These are phyloP conservation scores for Parnassius orleans DNA, from an alignment of 2,888 invertebrate genomes.

Conservation along the genomic window DNA sequence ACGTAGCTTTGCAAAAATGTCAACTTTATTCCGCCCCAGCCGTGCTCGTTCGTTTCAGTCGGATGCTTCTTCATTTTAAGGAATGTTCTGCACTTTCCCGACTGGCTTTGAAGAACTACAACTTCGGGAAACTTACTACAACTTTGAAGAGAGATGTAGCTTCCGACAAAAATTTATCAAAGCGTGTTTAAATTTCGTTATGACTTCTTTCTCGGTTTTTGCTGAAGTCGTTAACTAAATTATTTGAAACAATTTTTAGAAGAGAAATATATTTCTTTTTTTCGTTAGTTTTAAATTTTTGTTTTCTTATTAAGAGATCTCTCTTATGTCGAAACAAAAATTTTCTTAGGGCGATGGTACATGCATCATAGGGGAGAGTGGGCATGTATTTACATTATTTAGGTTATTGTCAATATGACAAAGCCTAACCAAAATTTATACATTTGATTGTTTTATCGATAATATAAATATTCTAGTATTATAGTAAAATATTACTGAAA, in stretches of 20 bases:
- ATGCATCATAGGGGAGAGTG: too few relatives aligned
- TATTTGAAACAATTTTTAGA: not conserved
- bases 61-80: slow-evolving; percentile 75
- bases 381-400: too few relatives aligned
- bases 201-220: slow-evolving; percentile 58
- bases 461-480: too few relatives aligned
- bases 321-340: too few relatives aligned
- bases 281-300: too few relatives aligned
- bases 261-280: too few relatives aligned
- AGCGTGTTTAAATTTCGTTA: slow-evolving; percentile 79
- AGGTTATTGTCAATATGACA: too few relatives aligned
- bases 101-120: slow-evolving; percentile 79
- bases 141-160: slow-evolving; percentile 72
- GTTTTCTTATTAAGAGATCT: too few relatives aligned
- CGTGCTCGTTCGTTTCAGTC: slow-evolving; percentile 72
- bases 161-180: slow-evolving; percentile 75
- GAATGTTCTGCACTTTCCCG: slow-evolving; percentile 74
- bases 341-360: too few relatives aligned
- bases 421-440: too few relatives aligned
- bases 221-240: slow-evolving; percentile 7
- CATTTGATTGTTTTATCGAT: too few relatives aligned
- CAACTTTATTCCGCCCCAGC: slow-evolving; percentile 79
- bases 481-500: too few relatives aligned
- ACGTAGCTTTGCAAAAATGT: slow-evolving; percentile 81
- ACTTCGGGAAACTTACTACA: slow-evolving; percentile 77